phyloP scores from a whole-genome alignment of 64 coral and sea anemone genomes.

The Orbicella faveolata region DNA sequence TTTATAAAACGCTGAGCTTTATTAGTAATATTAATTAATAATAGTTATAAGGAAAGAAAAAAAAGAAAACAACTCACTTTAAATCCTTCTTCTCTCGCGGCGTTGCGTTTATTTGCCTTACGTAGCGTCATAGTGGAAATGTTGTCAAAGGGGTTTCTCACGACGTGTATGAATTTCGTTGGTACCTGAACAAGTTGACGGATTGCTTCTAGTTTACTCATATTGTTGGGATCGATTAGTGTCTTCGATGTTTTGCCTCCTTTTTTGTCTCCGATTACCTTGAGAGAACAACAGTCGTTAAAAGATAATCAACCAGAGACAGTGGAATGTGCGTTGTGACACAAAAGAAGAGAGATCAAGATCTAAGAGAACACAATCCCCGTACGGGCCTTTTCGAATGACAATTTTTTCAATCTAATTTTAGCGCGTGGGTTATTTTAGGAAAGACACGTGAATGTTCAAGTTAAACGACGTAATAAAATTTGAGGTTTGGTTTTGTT shows the following conservation, averaged over 20 bases:
- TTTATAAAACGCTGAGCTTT: too few relatives aligned
- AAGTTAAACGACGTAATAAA: too few relatives aligned
- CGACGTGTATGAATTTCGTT: neutral
- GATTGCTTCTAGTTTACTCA: neutral
- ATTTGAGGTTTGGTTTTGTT: too few relatives aligned
- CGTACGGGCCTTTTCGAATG: too few relatives aligned
- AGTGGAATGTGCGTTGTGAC: too few relatives aligned
- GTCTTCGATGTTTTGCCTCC: neutral
- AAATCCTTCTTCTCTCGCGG: neutral
- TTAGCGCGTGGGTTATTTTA: too few relatives aligned
- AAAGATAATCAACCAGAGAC: neutral
- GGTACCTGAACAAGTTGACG: neutral
- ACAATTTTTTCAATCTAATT: too few relatives aligned
- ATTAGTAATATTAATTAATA: too few relatives aligned
- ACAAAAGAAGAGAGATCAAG: too few relatives aligned
- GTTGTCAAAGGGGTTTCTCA: constrained; percentile 1
- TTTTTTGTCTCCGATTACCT: neutral
- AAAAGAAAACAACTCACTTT: neutral
- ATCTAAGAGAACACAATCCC: too few relatives aligned
- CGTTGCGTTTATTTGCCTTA: neutral
- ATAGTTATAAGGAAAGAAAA: too few relatives aligned
- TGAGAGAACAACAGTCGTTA: neutral
- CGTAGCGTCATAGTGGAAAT: neutral
- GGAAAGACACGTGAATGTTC: too few relatives aligned
- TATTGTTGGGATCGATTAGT: neutral